Conservation (phyloP, 2,888 invertebrate species). For the Pherbina coryleti region DNA sequence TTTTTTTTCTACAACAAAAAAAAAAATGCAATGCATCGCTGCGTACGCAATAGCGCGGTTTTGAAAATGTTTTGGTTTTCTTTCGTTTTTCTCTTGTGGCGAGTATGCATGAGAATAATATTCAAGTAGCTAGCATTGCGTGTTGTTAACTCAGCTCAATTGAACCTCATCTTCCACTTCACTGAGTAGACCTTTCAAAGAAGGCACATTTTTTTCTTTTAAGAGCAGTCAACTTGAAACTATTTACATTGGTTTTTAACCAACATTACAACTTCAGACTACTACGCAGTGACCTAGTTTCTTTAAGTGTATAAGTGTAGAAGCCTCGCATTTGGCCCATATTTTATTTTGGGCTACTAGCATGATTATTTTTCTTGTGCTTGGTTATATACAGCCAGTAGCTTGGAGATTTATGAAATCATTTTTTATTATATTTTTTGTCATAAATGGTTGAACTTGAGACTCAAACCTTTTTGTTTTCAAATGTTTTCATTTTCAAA, state of each 20-base stretch:
- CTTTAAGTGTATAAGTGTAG: background rate
- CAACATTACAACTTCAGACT: background rate
- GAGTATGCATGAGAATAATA: background rate
- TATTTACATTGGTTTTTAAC: background rate
- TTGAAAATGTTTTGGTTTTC: too few relatives aligned
- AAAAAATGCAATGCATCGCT: too few relatives aligned
- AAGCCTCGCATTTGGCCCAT: background rate
- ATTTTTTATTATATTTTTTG: too few relatives aligned
- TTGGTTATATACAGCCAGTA: too few relatives aligned
- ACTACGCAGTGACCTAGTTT: conserved; percentile 9
- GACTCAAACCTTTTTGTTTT: too few relatives aligned
- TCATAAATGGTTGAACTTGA: too few relatives aligned
- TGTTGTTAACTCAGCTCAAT: background rate
- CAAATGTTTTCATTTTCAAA: too few relatives aligned
- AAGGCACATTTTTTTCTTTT: background rate
- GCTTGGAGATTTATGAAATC: too few relatives aligned
- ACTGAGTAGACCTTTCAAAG: too few relatives aligned
- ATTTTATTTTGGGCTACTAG: background rate
- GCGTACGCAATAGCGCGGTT: too few relatives aligned
- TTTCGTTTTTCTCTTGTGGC: background rate
- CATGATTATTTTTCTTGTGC: background rate
- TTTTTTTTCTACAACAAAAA: too few relatives aligned
- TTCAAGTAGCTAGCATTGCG: background rate
- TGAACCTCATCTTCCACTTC: background rate
- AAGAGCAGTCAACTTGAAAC: conserved; percentile 7